phyloP scores from a whole-genome alignment of 2,797 vertebrate genomes.

The Molothrus aeneus region DNA sequence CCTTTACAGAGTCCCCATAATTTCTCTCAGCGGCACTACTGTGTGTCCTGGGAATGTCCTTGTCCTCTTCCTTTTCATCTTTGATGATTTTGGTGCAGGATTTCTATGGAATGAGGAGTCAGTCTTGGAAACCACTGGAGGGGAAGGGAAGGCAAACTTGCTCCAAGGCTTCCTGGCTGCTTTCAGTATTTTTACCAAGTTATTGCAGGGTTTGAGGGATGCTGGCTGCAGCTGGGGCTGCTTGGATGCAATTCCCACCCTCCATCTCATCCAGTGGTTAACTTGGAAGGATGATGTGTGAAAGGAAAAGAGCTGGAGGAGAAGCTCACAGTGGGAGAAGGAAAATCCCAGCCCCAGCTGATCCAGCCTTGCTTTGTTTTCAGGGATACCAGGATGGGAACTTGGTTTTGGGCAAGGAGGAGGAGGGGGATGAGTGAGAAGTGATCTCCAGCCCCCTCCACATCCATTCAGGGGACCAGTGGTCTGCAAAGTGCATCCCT shows the following conservation, averaged over 20 bases:
- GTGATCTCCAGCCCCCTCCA: background rate
- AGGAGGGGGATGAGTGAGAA: fast-evolving
- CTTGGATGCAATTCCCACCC: fast-evolving
- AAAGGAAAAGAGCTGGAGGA: background rate
- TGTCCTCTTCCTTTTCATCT: background rate
- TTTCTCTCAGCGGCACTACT: fast-evolving
- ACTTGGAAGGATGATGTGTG: background rate
- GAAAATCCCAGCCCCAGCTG: background rate
- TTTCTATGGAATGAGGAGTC: background rate
- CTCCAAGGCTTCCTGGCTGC: background rate
- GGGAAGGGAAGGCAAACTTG: background rate
- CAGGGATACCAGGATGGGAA: background rate
- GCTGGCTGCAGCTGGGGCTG: background rate
- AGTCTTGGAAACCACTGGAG: background rate
- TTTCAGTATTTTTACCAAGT: background rate
- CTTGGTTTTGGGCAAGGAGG: background rate
- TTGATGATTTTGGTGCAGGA: background rate
- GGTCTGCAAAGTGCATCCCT: background rate
- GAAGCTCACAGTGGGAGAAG: background rate
- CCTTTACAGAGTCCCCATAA: background rate
- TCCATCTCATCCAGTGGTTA: background rate
- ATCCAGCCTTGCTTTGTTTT: background rate
- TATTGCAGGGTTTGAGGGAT: background rate
- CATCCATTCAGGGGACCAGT: background rate
- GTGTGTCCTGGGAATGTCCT: background rate